Conservation (phyloP, 1,140 invertebrate genomes). For the Zaprionus davidi region DNA sequence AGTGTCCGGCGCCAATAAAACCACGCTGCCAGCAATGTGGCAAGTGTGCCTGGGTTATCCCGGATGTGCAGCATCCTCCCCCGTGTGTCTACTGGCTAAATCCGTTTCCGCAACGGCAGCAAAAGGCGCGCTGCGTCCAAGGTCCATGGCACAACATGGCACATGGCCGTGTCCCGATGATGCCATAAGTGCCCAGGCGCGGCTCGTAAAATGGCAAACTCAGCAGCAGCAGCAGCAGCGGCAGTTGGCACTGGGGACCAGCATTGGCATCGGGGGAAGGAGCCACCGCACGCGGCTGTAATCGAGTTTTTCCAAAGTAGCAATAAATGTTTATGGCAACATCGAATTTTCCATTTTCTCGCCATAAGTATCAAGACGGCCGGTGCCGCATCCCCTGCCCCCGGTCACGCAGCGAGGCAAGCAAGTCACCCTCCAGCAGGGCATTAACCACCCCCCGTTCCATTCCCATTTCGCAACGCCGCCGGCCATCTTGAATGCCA, state of each 20-base stretch:
- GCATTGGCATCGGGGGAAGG: background rate
- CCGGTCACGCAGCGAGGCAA: background rate
- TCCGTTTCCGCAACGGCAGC: slow-evolving; percentile 57
- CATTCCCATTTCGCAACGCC: slow-evolving; percentile 38
- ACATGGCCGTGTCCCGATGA: slow-evolving; percentile 55
- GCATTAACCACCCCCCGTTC: background rate
- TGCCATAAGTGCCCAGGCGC: slow-evolving; percentile 79
- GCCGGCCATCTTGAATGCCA: slow-evolving; percentile 63
- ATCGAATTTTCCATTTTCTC: slow-evolving; percentile 83
- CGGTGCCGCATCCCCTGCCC: slow-evolving; percentile 50
- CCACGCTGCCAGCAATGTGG: slow-evolving; percentile 18
- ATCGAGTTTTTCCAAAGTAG: slow-evolving; percentile 80
- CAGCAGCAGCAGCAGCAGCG: slow-evolving; percentile 29
- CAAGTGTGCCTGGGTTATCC: background rate
- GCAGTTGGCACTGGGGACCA: slow-evolving; percentile 41
- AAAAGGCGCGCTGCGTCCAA: background rate
- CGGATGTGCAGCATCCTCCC: slow-evolving; percentile 16
- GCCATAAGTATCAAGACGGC: slow-evolving; percentile 78
- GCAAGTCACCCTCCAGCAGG: background rate
- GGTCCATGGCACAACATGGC: background rate
- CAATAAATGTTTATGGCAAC: slow-evolving; percentile 81
- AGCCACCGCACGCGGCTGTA: slow-evolving; percentile 47
- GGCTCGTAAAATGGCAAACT: slow-evolving; percentile 71
- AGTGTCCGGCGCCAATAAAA: slow-evolving; percentile 58
- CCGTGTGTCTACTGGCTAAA: slow-evolving; percentile 62